phyloP scores from a whole-genome alignment of 2,113 vertebrate genomes.

The Anolis carolinensis region DNA sequence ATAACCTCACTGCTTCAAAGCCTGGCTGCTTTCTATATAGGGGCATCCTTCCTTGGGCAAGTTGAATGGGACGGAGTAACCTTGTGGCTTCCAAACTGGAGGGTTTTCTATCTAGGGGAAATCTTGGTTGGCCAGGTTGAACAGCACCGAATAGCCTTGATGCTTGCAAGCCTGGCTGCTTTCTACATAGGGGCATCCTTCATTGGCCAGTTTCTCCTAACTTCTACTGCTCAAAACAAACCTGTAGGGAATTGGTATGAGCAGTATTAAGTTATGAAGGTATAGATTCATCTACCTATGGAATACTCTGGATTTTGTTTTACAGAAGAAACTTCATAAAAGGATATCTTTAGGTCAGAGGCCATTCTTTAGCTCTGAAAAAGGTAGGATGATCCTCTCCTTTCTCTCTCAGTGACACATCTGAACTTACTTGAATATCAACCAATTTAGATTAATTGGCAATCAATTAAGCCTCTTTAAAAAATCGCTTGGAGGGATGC shows the following conservation, averaged over 20 bases:
- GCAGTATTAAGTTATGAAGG: neutral
- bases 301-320: neutral
- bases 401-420: neutral
- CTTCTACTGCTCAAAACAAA: neutral
- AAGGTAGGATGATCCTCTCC: neutral
- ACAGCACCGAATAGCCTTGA: too few relatives aligned
- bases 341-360: neutral
- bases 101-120: too few relatives aligned
- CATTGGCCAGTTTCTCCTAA: neutral
- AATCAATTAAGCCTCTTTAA: slow-evolving; percentile 32
- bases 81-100: too few relatives aligned
- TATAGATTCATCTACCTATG: neutral
- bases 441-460: slow-evolving; percentile 33
- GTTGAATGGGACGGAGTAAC: too few relatives aligned
- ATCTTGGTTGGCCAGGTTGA: too few relatives aligned
- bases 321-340: neutral
- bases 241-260: neutral
- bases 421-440: slow-evolving; percentile 15
- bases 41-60: too few relatives aligned
- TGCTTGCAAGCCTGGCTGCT: too few relatives aligned
- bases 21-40: too few relatives aligned
- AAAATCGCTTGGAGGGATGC: neutral
- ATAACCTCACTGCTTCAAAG: too few relatives aligned
- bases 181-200: too few relatives aligned
- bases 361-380: neutral